Evolutionary conservation across 2,888 invertebrate species (phyloP), one percentile per base, ranked within the genome.

Genomic region (Gnatocerus cornutus): DNA sequence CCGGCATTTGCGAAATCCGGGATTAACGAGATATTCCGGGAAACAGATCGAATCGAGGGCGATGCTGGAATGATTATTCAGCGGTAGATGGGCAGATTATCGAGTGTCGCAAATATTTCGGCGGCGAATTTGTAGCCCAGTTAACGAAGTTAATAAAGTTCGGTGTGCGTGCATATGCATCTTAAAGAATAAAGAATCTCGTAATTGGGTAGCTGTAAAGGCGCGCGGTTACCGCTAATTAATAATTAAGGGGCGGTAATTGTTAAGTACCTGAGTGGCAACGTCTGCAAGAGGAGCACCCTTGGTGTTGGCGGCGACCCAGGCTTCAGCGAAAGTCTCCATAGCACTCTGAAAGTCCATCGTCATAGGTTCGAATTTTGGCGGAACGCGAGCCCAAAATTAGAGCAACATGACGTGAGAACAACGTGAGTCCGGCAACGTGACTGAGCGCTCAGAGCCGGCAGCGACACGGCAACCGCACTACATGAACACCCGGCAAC

Each of bases 311-410:
- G 96, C 96, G 77, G 96, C 96, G 80, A 96, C 96, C 97, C 97
- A 97, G 79, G 97, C 97, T 89, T 97, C 97, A 77, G 97, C 97
- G 86, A 97, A 97, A 79, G 97, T 97, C 89, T 97, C 97, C 97
- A 97, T 96, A 80, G 97, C 97, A 90, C 96, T 96, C 90, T 96
- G 96, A 90, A 97, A 96, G 93, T 97, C 97, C 97, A 97, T 97
- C 79, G 81, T 84, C 81, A 80, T 79, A 73, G 59, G 68, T 52
- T 62, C 61, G 69, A 71, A 64, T 71, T 71, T 64, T 70, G 65
- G 64, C 62, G 56, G 65, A 75, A 73, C 67, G 63, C 21, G 50
- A 13, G 33, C 58, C 33, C 46, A 8, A 66, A 43, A 56, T 33
- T 58, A 63, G 53, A 52, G 53, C 43, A 39, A 46, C 68, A 71